phyloP scores from a whole-genome alignment of 2,113 vertebrate genomes.

The Fregetta grallaria region DNA sequence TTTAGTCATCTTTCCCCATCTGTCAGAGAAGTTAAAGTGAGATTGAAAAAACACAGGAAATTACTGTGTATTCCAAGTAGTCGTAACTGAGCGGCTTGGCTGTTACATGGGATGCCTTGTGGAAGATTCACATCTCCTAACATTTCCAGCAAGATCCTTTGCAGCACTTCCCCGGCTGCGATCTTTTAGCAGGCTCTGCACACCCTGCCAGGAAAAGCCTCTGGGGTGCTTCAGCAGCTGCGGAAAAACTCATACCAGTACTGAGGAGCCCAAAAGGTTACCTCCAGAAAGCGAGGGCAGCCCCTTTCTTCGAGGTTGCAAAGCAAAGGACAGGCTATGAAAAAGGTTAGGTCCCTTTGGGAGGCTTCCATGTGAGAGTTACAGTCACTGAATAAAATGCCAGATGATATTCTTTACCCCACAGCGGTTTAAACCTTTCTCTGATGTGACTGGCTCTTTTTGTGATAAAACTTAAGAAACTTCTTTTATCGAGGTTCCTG shows the following conservation, averaged over 20 bases:
- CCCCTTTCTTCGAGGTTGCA: neutral
- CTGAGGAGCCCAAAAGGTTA: neutral
- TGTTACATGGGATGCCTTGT: conserved; percentile 65
- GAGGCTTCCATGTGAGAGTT: neutral
- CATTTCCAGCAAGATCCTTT: conserved; percentile 52
- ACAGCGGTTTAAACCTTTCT: neutral
- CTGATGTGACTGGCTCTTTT: neutral
- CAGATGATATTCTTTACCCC: neutral
- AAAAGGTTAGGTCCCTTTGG: neutral
- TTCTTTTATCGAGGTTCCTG: neutral
- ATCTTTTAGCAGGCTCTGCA: neutral
- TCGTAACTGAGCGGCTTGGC: conserved; percentile 71
- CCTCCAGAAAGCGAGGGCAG: neutral
- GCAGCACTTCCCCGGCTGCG: conserved; percentile 27
- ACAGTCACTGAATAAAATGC: neutral
- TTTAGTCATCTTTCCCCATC: conserved; percentile 74
- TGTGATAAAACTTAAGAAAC: neutral
- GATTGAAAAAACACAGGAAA: conserved; percentile 75
- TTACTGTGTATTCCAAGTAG: conserved; percentile 74
- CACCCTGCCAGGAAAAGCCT: conserved; percentile 38
- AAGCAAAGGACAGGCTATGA: neutral
- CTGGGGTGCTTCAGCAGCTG: neutral
- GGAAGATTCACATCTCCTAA: conserved; percentile 62
- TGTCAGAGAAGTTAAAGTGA: conserved; percentile 71
- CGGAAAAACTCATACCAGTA: neutral